Evolutionary conservation across 2,797 vertebrate genomes (phyloP).

Genomic region (Mergus octosetaceus): DNA sequence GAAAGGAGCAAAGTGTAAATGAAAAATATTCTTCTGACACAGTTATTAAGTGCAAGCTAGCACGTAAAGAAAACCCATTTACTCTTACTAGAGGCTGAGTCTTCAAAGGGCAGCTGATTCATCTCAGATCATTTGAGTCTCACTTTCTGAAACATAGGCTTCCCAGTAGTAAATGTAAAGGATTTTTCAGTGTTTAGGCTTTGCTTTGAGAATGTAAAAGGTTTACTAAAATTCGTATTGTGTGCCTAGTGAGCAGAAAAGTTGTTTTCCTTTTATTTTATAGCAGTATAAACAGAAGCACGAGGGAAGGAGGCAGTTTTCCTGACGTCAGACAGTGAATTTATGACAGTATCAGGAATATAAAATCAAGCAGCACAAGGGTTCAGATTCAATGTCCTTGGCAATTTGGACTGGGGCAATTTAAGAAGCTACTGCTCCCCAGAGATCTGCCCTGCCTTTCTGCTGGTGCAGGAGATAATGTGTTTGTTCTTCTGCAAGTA

Average conservation of each 20-base stretch:
- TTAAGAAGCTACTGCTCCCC: neutral
- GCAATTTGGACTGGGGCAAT: neutral
- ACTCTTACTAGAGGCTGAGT: slow-evolving; percentile 25
- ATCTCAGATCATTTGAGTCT: slow-evolving; percentile 47
- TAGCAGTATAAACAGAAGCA: slow-evolving; percentile 1
- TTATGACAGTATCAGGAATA: neutral
- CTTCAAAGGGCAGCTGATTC: slow-evolving; percentile 43
- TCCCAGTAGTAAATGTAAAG: slow-evolving; percentile 7
- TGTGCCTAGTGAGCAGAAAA: neutral
- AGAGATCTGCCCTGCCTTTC: neutral
- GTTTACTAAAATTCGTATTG: neutral
- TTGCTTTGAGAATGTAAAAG: slow-evolving; percentile 17
- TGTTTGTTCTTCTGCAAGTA: neutral
- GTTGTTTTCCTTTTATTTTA: neutral
- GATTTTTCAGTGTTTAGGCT: neutral
- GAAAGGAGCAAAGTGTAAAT: slow-evolving; percentile 74
- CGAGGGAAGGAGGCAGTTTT: neutral
- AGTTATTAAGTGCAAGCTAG: slow-evolving; percentile 69
- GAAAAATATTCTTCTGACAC: slow-evolving; percentile 77
- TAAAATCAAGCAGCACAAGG: neutral
- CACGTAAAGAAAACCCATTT: slow-evolving; percentile 51
- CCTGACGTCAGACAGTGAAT: neutral
- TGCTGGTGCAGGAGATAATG: neutral
- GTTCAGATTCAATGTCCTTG: neutral
- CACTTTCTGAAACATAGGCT: slow-evolving; percentile 26